phyloP scores from a whole-genome alignment of 2,888 invertebrate species.

The Rambutsinella grinnellia region DNA sequence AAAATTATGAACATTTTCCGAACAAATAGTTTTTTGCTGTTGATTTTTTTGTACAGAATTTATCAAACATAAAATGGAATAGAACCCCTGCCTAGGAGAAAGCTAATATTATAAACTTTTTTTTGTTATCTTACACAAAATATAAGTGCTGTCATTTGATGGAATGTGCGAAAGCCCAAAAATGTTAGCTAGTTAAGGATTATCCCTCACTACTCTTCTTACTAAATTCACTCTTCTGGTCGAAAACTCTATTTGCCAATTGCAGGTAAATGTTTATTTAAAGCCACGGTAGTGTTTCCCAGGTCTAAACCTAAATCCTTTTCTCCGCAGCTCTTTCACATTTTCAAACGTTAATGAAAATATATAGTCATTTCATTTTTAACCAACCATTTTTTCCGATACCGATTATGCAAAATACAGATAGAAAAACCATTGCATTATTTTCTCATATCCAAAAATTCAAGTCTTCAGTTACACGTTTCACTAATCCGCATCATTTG shows the following conservation, averaged over 20 bases:
- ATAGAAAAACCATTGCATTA: not conserved
- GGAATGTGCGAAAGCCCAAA: slow-evolving; percentile 57
- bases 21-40: not conserved
- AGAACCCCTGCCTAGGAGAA: slow-evolving; percentile 21
- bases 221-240: not conserved
- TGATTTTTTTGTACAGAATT: slow-evolving; percentile 47
- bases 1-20: not conserved
- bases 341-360: slow-evolving; percentile 3
- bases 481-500: too few species aligned
- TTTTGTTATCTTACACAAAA: slow-evolving; percentile 32
- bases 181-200: not conserved
- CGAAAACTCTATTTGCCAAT: not conserved
- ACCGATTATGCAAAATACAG: slow-evolving; percentile 11
- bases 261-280: not conserved
- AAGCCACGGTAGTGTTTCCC: not conserved
- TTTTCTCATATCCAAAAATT: not conserved
- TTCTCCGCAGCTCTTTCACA: too few species aligned
- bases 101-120: slow-evolving; percentile 13
- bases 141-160: slow-evolving; percentile 51
- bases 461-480: slow-evolving; percentile 40
- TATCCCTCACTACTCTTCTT: too few species aligned
- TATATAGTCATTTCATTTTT: not conserved
- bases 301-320: too few species aligned
- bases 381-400: not conserved
- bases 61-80: slow-evolving; percentile 36